These are phyloP conservation scores for Argyresthia albistria DNA, from an alignment of 2,888 invertebrate genomes.

Conservation along the genomic window DNA sequence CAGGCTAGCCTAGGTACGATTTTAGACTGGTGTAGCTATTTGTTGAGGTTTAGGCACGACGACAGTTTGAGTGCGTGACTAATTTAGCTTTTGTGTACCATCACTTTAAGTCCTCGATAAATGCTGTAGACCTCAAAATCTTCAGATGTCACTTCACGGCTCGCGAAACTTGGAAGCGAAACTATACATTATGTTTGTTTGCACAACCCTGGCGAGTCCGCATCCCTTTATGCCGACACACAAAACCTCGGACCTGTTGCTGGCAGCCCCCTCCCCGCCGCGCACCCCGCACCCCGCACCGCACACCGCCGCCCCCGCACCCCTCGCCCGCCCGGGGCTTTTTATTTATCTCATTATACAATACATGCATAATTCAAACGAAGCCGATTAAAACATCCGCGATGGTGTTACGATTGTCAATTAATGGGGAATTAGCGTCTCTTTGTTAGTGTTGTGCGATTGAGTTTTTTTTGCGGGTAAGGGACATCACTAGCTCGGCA, in stretches of 20 bases:
- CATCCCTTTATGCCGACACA: conserved; percentile 58
- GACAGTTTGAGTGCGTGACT: too few species aligned
- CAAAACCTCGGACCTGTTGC: conserved; percentile 12
- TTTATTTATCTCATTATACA: conserved; percentile 19
- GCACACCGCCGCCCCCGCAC: conserved; percentile 20
- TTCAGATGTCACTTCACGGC: too few species aligned
- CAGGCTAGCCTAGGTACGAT: too few species aligned
- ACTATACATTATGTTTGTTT: too few species aligned
- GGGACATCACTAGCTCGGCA: too few species aligned
- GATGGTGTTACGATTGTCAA: conserved; percentile 66
- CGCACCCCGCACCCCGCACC: conserved; percentile 14
- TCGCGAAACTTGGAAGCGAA: too few species aligned
- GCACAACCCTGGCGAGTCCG: conserved; percentile 7
- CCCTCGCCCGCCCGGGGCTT: conserved; percentile 18
- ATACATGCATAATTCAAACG: conserved; percentile 64
- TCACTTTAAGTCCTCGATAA: too few species aligned
- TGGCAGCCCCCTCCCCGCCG: conserved; percentile 10
- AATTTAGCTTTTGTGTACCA: too few species aligned
- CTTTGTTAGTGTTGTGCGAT: background rate
- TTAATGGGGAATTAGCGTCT: conserved; percentile 29
- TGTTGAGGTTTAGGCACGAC: too few species aligned
- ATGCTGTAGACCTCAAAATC: too few species aligned
- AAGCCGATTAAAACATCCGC: conserved; percentile 58
- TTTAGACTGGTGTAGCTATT: too few species aligned
- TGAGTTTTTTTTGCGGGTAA: too few species aligned